phyloP scores from a whole-genome alignment of 2,113 vertebrate genomes.

The Stomatorhinus ivindoensis region DNA sequence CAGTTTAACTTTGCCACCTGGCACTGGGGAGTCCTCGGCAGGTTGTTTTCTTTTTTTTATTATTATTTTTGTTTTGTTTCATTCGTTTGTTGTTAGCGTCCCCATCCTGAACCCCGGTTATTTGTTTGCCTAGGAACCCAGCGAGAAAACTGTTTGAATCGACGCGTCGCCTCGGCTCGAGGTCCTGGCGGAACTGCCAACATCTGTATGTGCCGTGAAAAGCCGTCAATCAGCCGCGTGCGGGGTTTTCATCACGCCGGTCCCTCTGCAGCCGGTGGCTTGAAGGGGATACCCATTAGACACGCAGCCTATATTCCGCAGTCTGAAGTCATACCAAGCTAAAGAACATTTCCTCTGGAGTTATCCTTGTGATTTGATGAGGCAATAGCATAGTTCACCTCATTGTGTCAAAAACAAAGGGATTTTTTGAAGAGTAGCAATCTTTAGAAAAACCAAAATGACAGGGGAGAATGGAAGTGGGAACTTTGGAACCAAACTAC shows the following conservation, averaged over 20 bases:
- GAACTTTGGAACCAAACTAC: constrained; percentile 7
- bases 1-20: constrained; percentile 11
- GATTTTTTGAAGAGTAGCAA: constrained; percentile 16
- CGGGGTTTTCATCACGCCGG: neutral
- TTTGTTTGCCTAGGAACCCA: constrained; percentile 26
- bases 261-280: constrained; percentile 16
- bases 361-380: constrained; percentile 21
- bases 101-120: constrained; percentile 41
- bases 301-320: constrained; percentile 5
- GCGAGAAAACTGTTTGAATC: neutral
- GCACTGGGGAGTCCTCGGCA: neutral
- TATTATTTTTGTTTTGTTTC: constrained; percentile 27
- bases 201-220: constrained; percentile 18
- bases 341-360: constrained; percentile 21
- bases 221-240: constrained; percentile 15
- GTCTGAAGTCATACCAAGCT: constrained; percentile 15
- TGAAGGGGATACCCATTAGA: constrained; percentile 19
- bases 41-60: constrained; percentile 45
- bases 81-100: constrained; percentile 56
- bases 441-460: constrained; percentile 15
- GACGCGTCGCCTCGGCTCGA: neutral
- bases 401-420: constrained; percentile 24
- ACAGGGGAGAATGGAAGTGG: constrained; percentile 7
- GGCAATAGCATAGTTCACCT: constrained; percentile 22
- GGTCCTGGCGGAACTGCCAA: constrained; percentile 26